Base-by-base conservation (phyloP, 2,113 vertebrate species). In the Motacilla tschutschensis region DNA sequence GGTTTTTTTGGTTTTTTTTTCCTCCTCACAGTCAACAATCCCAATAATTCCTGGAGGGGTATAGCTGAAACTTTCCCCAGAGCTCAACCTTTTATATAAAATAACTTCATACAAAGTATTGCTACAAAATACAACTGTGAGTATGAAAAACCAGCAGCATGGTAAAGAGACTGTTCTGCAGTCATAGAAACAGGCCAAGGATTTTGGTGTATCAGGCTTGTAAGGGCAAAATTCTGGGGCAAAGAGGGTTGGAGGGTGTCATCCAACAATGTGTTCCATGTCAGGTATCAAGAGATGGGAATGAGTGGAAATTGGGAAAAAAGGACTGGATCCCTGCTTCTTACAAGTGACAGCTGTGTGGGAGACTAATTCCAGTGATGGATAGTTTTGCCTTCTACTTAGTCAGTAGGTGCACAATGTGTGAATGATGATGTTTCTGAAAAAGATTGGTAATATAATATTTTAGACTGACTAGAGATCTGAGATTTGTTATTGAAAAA, bases 11-110 rank as follows among this genome's bases (percentile, higher is more conserved):
- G n/a, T 18, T 18, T 50, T 80, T 87, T 47, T 87, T 51, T 21
- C 2, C 26, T 62, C 19, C 25, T 73, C 31, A 58, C 40, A 55
- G 24, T 86, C 80, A 91, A 75, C 43, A 77, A 77, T 91, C 66
- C 43, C 41, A 65, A 36, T 89, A 74, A 91, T 87, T 87, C 73
- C 83, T 91, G 87, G 13, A 83, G 77, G 58, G 10, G 6, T 53
- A 65, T 41, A 40, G 6, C 54, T 94, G 93, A 88, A 91, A 82
- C 55, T 88, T 88, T 82, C 86, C 86, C 78, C 25, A 64, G 81
- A 91, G 84, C 29, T 86, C 80, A 88, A 63, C 29, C 40, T 88
- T 86, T 91, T 73, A 79, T 59, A 79, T 60, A 79, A 89, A 92
- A 80, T 82, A 90, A 59, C 72, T 63, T 79, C 2, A 87, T 48